Percentiles rank a stretch among this genome's conserved stretches.
These are phyloP conservation scores for Folsomia candida DNA, from an alignment of 2,888 invertebrate genomes.

Conservation along the genomic window DNA sequence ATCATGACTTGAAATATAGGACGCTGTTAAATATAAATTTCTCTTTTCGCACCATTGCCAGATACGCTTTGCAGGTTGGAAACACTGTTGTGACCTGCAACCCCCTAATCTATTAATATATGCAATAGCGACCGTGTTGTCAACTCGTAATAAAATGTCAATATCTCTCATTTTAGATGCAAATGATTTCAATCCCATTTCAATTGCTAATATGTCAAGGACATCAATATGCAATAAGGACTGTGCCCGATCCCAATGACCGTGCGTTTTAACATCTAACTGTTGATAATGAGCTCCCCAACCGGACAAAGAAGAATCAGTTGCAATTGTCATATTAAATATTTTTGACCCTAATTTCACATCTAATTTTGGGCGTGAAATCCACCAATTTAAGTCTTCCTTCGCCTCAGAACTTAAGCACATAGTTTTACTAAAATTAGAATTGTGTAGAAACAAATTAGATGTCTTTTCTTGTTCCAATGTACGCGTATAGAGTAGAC, in stretches of 20 bases:
- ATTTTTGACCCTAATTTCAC: conserved; percentile 11
- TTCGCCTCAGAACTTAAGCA: no score
- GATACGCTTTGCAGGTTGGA: conserved; percentile 10
- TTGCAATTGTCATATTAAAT: conserved; percentile 16
- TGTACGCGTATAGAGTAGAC: no score
- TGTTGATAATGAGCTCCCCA: conserved; percentile 16
- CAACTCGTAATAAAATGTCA: conserved; percentile 20
- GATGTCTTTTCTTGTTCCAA: no score
- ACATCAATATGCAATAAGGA: conserved; percentile 14
- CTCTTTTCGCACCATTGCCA: conserved; percentile 20
- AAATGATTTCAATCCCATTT: conserved; percentile 9
- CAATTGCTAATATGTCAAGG: conserved; percentile 22
- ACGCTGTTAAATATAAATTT: conserved; percentile 1
- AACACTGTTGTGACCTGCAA: neutral
- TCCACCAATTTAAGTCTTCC: conserved; percentile 19
- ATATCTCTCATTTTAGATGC: neutral
- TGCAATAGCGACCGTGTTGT: conserved; percentile 26
- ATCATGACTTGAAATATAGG: conserved; percentile 13
- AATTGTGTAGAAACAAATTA: no score
- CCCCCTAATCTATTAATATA: conserved; percentile 33
- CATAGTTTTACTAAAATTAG: no score
- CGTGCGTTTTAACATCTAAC: neutral
- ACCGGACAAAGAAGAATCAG: conserved; percentile 26
- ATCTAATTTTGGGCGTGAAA: neutral
- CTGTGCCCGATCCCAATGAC: conserved; percentile 18